phyloP scores from a whole-genome alignment of 2,888 invertebrate species.

The Seira musarum region DNA sequence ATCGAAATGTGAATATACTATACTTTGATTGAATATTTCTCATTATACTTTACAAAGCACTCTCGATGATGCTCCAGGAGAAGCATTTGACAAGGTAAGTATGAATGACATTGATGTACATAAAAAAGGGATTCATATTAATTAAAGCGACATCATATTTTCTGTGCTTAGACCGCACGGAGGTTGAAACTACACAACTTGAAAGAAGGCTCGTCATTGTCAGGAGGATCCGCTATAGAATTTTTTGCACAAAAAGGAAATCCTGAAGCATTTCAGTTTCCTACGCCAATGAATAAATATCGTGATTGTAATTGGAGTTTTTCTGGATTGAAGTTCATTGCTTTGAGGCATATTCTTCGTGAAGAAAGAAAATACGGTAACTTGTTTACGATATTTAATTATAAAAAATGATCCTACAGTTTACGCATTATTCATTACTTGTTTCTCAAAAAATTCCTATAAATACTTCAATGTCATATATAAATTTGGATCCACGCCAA shows the following conservation, averaged over 20 bases:
- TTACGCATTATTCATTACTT: too few species aligned
- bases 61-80: constrained; percentile 92
- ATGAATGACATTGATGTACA: too few species aligned
- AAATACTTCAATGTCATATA: constrained; percentile 36
- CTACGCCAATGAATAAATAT: constrained; percentile 77
- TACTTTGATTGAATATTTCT: too few species aligned
- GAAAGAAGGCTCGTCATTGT: constrained; percentile 80
- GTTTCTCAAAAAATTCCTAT: constrained; percentile 29
- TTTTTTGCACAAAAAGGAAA: constrained; percentile 82
- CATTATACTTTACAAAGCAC: too few species aligned
- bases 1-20: too few species aligned
- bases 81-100: constrained; percentile 91
- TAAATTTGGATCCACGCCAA: constrained; percentile 40
- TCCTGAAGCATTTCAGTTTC: constrained; percentile 79
- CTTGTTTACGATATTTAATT: too few species aligned
- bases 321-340: constrained; percentile 83
- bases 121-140: too few species aligned
- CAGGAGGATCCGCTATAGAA: constrained; percentile 92
- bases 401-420: too few species aligned
- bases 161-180: constrained; percentile 79
- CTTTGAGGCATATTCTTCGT: constrained; percentile 75
- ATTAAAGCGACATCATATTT: too few species aligned
- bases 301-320: constrained; percentile 94
- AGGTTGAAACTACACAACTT: constrained; percentile 86
- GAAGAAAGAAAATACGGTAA: constrained; percentile 77